These are phyloP conservation scores for Colletes collaris DNA, from an alignment of 2,888 invertebrate genomes.

Conservation along the genomic window DNA sequence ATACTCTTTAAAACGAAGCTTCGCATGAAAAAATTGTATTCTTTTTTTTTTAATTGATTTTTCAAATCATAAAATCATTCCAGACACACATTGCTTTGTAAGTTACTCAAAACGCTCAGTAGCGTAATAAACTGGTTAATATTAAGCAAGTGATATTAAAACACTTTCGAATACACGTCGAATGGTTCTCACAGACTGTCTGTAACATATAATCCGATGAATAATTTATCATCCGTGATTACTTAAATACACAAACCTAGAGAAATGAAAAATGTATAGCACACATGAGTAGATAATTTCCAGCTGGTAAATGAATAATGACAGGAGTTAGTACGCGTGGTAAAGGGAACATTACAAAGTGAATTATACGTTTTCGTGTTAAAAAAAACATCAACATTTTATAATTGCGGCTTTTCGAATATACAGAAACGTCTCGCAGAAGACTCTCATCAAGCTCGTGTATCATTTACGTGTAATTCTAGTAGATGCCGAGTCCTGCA, in stretches of 20 bases:
- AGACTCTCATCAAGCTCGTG: constrained; percentile 42
- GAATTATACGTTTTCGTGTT: background rate
- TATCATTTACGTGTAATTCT: constrained; percentile 57
- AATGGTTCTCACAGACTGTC: too few relatives aligned
- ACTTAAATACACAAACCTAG: too few relatives aligned
- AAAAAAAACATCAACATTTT: constrained; percentile 14
- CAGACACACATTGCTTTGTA: too few relatives aligned
- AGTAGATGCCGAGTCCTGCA: constrained; percentile 43
- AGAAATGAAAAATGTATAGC: background rate
- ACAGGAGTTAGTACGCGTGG: background rate
- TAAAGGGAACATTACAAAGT: background rate
- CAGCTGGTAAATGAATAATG: background rate
- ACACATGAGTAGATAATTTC: background rate
- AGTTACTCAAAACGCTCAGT: too few relatives aligned
- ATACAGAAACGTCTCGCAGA: constrained; percentile 38
- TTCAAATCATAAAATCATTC: too few relatives aligned
- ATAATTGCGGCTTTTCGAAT: constrained; percentile 5
- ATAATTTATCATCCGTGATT: background rate
- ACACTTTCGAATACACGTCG: too few relatives aligned
- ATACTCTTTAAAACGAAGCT: too few relatives aligned
- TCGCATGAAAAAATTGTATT: too few relatives aligned
- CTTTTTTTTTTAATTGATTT: too few relatives aligned
- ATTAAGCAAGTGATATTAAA: too few relatives aligned
- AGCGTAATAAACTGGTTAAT: too few relatives aligned
- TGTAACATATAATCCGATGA: background rate